Percentiles rank a stretch among this genome's conserved stretches.
Evolutionary conservation across 2,797 vertebrate species (phyloP).

Genomic region (Darevskia mixta): DNA sequence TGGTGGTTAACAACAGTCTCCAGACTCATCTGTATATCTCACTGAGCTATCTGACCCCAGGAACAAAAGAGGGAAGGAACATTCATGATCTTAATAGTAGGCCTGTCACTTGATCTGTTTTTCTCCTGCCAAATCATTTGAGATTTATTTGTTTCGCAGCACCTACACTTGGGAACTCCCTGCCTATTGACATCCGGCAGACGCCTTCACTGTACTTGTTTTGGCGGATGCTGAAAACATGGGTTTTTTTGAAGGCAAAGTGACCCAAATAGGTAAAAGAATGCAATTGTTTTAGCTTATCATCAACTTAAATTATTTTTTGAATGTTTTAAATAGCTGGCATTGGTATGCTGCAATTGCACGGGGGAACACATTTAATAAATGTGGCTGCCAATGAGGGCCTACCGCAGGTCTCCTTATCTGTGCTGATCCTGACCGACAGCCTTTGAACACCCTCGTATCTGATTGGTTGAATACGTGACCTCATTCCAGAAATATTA

Average conservation of each 20-base stretch:
- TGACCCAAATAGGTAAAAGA: too few relatives aligned
- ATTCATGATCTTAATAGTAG: neutral
- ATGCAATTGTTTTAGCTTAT: too few relatives aligned
- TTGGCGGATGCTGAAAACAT: too few relatives aligned
- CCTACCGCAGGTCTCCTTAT: constrained; percentile 56
- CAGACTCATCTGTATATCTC: neutral
- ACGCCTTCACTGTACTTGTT: too few relatives aligned
- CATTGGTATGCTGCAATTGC: neutral
- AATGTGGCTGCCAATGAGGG: constrained; percentile 17
- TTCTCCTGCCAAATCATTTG: too few relatives aligned
- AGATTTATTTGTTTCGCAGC: too few relatives aligned
- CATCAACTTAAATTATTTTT: too few relatives aligned
- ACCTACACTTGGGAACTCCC: too few relatives aligned
- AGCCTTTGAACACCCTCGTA: constrained; percentile 63
- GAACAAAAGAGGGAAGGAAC: neutral
- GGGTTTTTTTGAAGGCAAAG: too few relatives aligned
- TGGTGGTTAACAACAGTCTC: neutral
- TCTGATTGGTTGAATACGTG: constrained; percentile 69
- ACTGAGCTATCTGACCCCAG: neutral
- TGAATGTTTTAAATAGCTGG: neutral
- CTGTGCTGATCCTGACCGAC: constrained; percentile 64
- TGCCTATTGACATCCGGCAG: too few relatives aligned
- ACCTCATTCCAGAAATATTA: constrained; percentile 77
- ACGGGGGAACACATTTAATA: neutral
- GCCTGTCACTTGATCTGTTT: neutral